Percentiles rank a stretch among this genome's conserved stretches.
phyloP scores from a whole-genome alignment of 2,113 vertebrate species.

The Lipotes vexillifer region DNA sequence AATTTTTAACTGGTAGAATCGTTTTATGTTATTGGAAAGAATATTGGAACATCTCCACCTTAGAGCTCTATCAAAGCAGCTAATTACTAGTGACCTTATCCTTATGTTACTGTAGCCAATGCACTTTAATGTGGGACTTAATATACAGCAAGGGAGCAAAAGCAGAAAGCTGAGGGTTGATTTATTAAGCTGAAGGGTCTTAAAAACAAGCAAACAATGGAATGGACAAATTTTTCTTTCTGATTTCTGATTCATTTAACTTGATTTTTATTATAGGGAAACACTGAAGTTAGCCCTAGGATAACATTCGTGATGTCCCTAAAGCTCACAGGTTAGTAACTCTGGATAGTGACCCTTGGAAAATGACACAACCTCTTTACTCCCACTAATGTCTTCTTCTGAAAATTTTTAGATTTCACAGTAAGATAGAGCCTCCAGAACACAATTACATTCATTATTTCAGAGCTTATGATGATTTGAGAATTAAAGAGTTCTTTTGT shows the following conservation, averaged over 20 bases:
- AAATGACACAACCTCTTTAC: not conserved
- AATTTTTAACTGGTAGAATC: not conserved
- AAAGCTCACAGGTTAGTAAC: not conserved
- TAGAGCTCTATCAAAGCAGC: not conserved
- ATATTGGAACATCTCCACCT: not conserved
- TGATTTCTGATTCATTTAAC: not conserved
- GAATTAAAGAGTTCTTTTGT: slow-evolving; percentile 61
- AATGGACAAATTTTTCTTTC: not conserved
- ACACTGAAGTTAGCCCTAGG: not conserved
- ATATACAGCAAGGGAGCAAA: not conserved
- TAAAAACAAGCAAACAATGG: not conserved
- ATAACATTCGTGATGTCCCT: not conserved
- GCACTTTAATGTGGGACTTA: not conserved
- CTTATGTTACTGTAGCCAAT: not conserved
- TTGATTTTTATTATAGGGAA: not conserved
- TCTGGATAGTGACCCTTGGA: not conserved
- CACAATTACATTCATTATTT: slow-evolving; percentile 44
- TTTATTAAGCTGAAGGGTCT: not conserved
- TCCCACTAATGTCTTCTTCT: not conserved
- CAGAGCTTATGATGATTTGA: slow-evolving; percentile 37
- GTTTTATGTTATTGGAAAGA: not conserved
- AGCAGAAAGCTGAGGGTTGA: not conserved
- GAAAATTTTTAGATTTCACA: not conserved
- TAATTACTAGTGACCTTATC: not conserved
- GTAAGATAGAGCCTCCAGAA: not conserved